Evolutionary conservation across 2,888 invertebrate species (phyloP), one percentile per base, ranked within the genome.

Genomic region (Scelioninae gen. 1): DNA sequence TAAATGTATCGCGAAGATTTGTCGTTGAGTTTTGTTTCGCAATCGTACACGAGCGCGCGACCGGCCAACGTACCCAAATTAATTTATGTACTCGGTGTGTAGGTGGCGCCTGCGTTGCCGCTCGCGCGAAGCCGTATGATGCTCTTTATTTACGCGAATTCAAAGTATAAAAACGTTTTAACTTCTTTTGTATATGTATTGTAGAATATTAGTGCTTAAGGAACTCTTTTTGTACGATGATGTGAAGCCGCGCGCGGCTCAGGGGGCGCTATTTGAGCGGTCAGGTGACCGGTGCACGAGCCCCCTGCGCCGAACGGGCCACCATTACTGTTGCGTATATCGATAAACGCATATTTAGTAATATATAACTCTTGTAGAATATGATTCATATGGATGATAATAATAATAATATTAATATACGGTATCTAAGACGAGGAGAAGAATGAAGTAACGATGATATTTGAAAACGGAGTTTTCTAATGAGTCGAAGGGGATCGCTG

Each of bases 111-210:
- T 43, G 38, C 65, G 72, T 66, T 58, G 72, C 58, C 56, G 62
- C 74, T 53, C 63, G 60, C 68, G 80, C 62, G 68, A 66, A 66
- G 69, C 71, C 85, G 86, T 85, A 85, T 75, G 79, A 87, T 86
- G 86, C n/a, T n/a, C n/a, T n/a, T n/a, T n/a, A n/a, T n/a, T n/a
- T n/a, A n/a, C 85, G 78, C 83, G 82, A 72, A 79, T 82, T 60
- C 84, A 87, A 86, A 87, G 85, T 85, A 84, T 87, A 87, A 86
- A 85, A 85, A 81, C 82, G 86, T 87, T 87, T 75, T 69, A 56
- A 60, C 71, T 75, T 79, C 68, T 88, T 89, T 90, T 92, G 91
- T 92, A 91, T 87, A 92, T 91, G 90, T 90, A 89, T 82, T 91
- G 91, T 91, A 91, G 91, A 82, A 89, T 91, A 91, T 82, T 91